Base-by-base conservation (phyloP, 2,888 invertebrate genomes). In the Hyposoter didymator region DNA sequence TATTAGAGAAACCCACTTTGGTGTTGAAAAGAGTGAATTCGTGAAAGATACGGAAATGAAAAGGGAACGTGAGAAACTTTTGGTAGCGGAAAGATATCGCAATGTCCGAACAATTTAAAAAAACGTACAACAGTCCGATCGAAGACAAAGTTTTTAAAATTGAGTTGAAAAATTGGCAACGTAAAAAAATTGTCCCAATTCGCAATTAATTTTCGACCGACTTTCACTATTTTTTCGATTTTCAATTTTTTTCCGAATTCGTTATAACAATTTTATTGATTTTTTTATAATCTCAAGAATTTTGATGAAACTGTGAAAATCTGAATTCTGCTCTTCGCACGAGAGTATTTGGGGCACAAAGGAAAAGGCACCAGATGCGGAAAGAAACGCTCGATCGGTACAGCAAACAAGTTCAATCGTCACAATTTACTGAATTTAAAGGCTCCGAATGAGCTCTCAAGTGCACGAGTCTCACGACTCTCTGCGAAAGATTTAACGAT, bases 1-100 rank as follows among this genome's bases (percentile, higher is more conserved):
- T 59, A 52, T 59, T 32, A 64, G 82, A 82, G 78, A 74, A 69
- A 78, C 39, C n/a, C 47, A 45, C 45, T 52, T n/a, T n/a, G n/a
- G 12, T 47, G 70, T n/a, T 70, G 12, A n/a, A 39, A 39, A 28
- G 66, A 75, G 35, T 14, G 14, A 49, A 75, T 22, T 74, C 43
- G 59, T 74, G 19, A 73, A 52, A 73, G 43, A 47, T 47, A 22
- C 12, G 47, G 2, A 47, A 72, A 78, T 70, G 17, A 47, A 62
- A 47, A 49, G n/a, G 35, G 47, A 49, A n/a, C 59, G 69, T 45
- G 64, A 39, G 49, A 72, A 66, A 14, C 12, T 66, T 52, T 62
- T 28, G 28, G 39, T 19, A 76, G 32, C n/a, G 39, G 39, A 66
- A 49, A 8, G 45, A 45, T 49, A n/a, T 64, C 49, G 64, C 70